Base-by-base conservation (phyloP, 2,888 invertebrate genomes). In the Lycophotia porphyrea region DNA sequence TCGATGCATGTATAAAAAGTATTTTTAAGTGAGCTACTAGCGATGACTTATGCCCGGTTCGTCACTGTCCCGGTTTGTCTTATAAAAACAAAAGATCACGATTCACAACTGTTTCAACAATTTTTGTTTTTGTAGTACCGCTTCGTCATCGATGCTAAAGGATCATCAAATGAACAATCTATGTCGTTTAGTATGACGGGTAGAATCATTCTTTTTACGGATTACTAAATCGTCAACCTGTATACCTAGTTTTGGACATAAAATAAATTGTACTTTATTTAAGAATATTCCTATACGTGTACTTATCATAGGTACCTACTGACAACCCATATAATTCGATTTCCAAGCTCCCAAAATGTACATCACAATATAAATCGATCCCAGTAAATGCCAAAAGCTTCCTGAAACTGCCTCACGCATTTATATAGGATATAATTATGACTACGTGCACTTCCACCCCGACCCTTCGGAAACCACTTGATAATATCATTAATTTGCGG, bases 401-500 rank as follows among this genome's bases (percentile, higher is more conserved):
- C 49, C 21, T 58, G 49, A 21, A 65, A 81, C 63, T 80, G 49
- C 55, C 34, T 34, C 55, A 65, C 55, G 52, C 49, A 49, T 68
- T 27, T 75, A 27, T 74, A 58, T 42, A 31, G 42, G 47, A 44
- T 79, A 81, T 64, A 81, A 81, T 81, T 81, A 70, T 64, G 64
- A 44, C 55, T 44, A 64, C 42, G 36, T 69, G 81, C 55, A 69
- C 81, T 76, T 76, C 76, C 58, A 44, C n/a, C 36, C 36, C 76
- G 58, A 58, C 81, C 76, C 76, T 76, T 76, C 64, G 58, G 36
- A 70, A 74, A 79, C 65, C 79, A 79, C 80, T 83, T 63, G 67
- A 65, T 76, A 84, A 75, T 75, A 71, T 71, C 36, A 84, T 76
- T 75, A 80, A 84, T 80, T 80, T 75, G 80, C 47, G 69, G 74